phyloP scores from a whole-genome alignment of 2,888 invertebrate species.

The Pachycephus smyrnensis region DNA sequence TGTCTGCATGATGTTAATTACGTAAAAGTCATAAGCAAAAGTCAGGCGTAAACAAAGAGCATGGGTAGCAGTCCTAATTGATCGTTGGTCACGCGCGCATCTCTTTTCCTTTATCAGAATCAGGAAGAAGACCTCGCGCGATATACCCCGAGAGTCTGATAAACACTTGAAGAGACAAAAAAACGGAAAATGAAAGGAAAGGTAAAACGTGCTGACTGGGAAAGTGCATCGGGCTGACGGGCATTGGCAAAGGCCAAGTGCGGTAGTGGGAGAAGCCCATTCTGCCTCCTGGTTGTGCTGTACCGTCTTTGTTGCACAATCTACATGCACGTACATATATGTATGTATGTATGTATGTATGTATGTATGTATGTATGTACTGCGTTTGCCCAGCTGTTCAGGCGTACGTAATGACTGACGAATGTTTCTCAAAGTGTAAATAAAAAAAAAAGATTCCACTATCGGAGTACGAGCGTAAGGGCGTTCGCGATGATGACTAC shows the following conservation, averaged over 20 bases:
- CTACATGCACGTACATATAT: background rate
- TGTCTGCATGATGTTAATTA: conserved; percentile 26
- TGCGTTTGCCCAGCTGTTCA: conserved; percentile 49
- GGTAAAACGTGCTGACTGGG: conserved; percentile 3
- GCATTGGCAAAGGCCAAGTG: conserved; percentile 35
- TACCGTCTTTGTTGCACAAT: conserved; percentile 51
- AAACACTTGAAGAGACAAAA: conserved; percentile 22
- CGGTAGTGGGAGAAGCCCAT: conserved; percentile 43
- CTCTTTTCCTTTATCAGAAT: background rate
- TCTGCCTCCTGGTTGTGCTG: conserved; percentile 40
- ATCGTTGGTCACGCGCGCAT: background rate
- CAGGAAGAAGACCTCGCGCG: conserved; percentile 5
- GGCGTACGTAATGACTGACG: conserved; percentile 29
- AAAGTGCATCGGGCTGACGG: conserved; percentile 1
- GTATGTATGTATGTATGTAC: background rate
- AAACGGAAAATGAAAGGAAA: conserved; percentile 23
- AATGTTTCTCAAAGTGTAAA: conserved; percentile 9
- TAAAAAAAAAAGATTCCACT: conserved; percentile 14
- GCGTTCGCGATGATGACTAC: background rate
- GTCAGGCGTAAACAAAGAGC: conserved; percentile 23
- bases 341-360: background rate
- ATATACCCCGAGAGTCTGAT: conserved; percentile 2
- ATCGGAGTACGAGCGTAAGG: background rate
- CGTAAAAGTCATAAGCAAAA: conserved; percentile 31
- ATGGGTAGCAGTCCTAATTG: background rate